phyloP scores from a whole-genome alignment of 1,140 invertebrate species.

The Leguminivora glycinivorella region DNA sequence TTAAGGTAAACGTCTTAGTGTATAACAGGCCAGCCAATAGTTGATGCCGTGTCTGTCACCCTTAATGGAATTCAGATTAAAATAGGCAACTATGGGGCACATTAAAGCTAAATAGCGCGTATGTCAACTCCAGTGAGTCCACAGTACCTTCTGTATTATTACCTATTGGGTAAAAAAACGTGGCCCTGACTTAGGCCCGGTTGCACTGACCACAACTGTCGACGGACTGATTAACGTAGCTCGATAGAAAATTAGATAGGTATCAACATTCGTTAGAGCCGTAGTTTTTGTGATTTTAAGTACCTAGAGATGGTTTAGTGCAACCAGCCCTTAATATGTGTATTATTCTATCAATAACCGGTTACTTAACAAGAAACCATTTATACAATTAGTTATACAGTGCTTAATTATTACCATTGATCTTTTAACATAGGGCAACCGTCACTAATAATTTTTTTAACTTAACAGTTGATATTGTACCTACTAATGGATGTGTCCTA shows the following conservation, averaged over 20 bases:
- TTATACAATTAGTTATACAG: not conserved
- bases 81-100: no score
- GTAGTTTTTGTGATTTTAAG: not conserved
- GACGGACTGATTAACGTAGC: not conserved
- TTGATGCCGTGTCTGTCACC: no score
- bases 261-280: not conserved
- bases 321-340: not conserved
- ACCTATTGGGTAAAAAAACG: not conserved
- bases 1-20: no score
- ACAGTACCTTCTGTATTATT: no score
- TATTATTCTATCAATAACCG: not conserved
- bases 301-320: not conserved
- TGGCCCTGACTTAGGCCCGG: not conserved
- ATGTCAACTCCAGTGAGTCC: not conserved
- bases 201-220: not conserved
- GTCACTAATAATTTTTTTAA: not conserved
- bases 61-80: no score
- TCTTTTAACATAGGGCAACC: conserved; percentile 6
- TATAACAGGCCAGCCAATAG: no score
- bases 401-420: conserved; percentile 1
- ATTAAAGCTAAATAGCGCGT: not conserved
- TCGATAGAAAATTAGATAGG: not conserved
- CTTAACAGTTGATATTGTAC: conserved; percentile 2
- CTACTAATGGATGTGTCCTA: conserved; percentile 10
- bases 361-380: not conserved